Percentiles rank a stretch among this genome's conserved stretches.
Conservation (phyloP, 2,113 vertebrate species). For the Podarcis cretensis region DNA sequence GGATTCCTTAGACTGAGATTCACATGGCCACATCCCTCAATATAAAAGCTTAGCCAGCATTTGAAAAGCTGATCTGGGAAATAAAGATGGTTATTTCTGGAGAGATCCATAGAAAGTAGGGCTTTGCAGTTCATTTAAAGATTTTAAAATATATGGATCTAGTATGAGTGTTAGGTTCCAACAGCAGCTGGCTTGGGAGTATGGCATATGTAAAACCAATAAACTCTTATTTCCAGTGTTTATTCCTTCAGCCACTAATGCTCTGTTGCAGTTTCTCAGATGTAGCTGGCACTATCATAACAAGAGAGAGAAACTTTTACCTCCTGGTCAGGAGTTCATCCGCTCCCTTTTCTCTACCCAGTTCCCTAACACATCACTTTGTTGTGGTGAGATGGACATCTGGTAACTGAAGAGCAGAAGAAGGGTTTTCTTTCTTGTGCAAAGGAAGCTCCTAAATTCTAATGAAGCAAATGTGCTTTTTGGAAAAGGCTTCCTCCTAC, state of each 20-base stretch:
- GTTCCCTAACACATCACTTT: slow-evolving; percentile 23
- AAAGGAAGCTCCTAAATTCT: slow-evolving; percentile 47
- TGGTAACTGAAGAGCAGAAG: slow-evolving; percentile 11
- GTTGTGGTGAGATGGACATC: not conserved
- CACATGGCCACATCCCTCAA: not conserved
- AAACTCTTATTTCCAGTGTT: slow-evolving; percentile 49
- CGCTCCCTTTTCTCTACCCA: slow-evolving; percentile 14
- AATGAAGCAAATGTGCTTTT: slow-evolving; percentile 30
- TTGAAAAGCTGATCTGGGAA: slow-evolving; percentile 42
- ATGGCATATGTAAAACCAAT: slow-evolving; percentile 39
- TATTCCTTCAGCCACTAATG: slow-evolving; percentile 34
- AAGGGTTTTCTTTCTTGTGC: slow-evolving; percentile 49
- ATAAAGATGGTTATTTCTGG: slow-evolving; percentile 35
- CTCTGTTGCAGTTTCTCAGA: slow-evolving; percentile 47
- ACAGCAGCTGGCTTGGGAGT: slow-evolving; percentile 5
- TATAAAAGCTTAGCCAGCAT: slow-evolving; percentile 38
- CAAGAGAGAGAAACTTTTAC: slow-evolving; percentile 1
- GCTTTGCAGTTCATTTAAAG: slow-evolving; percentile 34
- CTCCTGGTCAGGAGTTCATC: slow-evolving; percentile 13
- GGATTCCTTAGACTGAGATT: not conserved
- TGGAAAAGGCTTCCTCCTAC: slow-evolving; percentile 13
- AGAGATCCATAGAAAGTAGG: slow-evolving; percentile 52
- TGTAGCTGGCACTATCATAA: slow-evolving; percentile 10
- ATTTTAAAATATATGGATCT: not conserved
- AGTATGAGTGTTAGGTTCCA: slow-evolving; percentile 55